Percentiles rank a stretch among this genome's conserved stretches.
Conservation (phyloP, 2,888 invertebrate species). For the Noctua janthina region DNA sequence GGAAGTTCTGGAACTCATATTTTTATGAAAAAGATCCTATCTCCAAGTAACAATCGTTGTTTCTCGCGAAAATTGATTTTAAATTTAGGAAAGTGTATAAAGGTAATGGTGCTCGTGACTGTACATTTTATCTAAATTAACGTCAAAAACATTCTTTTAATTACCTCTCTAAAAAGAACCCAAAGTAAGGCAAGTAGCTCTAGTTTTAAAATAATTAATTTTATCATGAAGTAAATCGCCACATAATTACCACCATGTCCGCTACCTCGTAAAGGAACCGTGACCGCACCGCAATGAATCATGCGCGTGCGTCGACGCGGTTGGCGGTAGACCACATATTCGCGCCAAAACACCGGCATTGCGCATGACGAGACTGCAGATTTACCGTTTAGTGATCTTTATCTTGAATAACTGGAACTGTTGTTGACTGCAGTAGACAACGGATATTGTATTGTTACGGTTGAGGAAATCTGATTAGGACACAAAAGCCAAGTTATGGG, state of each 20-base stretch:
- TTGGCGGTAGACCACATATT: constrained; percentile 14
- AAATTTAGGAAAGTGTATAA: too few species aligned
- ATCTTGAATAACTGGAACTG: constrained; percentile 17
- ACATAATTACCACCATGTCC: constrained; percentile 15
- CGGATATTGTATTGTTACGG: neutral
- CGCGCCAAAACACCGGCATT: constrained; percentile 31
- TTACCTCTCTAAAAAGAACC: neutral
- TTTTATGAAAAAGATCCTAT: too few species aligned
- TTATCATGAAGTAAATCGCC: constrained; percentile 15
- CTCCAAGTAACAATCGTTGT: too few species aligned
- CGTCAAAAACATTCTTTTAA: neutral
- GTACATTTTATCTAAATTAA: neutral
- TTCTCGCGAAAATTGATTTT: too few species aligned
- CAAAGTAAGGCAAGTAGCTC: neutral
- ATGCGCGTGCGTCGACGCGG: constrained; percentile 50
- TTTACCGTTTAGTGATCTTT: constrained; percentile 26
- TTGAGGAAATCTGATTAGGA: neutral
- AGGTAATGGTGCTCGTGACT: too few species aligned
- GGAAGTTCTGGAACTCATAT: too few species aligned
- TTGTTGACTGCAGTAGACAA: neutral
- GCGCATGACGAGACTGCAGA: constrained; percentile 18
- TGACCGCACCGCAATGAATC: constrained; percentile 57
- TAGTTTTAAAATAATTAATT: neutral
- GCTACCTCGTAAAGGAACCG: constrained; percentile 54
- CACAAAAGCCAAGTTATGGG: neutral